Conservation (phyloP, 2,113 vertebrate species). For the Lasiurus cinereus region DNA sequence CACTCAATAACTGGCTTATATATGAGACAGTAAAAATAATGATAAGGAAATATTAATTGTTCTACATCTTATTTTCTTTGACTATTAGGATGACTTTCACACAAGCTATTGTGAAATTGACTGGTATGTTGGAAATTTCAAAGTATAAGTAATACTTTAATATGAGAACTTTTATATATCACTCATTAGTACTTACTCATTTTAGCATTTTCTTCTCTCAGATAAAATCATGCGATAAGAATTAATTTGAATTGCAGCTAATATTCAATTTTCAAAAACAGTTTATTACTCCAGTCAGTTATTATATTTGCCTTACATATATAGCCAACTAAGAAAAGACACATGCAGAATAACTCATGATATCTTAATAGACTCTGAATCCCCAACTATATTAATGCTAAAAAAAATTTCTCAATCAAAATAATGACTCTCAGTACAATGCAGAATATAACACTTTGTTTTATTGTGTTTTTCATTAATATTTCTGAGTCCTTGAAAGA, state of each 20-base stretch:
- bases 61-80: not conserved
- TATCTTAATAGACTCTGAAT: not conserved
- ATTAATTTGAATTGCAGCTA: not conserved
- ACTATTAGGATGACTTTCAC: constrained; percentile 1
- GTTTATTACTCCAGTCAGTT: not conserved
- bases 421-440: not conserved
- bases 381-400: not conserved
- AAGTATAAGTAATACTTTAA: not conserved
- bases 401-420: not conserved
- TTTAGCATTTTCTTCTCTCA: not conserved
- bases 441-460: not conserved
- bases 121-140: not conserved
- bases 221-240: not conserved
- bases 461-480: not conserved
- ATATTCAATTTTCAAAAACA: not conserved
- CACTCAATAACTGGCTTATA: not conserved
- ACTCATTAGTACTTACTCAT: not conserved
- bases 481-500: not conserved
- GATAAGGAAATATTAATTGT: not conserved
- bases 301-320: not conserved
- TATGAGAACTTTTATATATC: not conserved
- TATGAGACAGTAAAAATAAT: not conserved
- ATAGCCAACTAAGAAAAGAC: not conserved
- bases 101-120: not conserved
- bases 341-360: not conserved